phyloP scores from a whole-genome alignment of 2,888 invertebrate species.

The Pyrocoelia pectoralis region DNA sequence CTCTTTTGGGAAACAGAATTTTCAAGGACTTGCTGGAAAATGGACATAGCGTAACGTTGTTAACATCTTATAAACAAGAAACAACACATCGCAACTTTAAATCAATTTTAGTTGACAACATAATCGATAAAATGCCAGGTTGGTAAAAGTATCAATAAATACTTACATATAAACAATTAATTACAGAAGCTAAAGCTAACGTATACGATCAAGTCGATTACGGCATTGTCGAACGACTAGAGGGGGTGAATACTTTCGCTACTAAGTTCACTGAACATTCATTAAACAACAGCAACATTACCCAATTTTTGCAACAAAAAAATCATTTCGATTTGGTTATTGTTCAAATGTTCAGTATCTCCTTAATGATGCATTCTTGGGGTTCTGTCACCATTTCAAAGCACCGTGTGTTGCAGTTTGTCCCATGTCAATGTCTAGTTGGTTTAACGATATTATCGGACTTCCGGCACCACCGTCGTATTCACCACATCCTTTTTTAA shows the following conservation, averaged over 20 bases:
- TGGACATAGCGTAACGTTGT: conserved; percentile 50
- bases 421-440: conserved; percentile 53
- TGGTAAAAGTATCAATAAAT: not conserved
- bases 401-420: conserved; percentile 49
- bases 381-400: conserved; percentile 49
- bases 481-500: conserved; percentile 56
- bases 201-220: not conserved
- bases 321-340: conserved; percentile 52
- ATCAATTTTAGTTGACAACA: not conserved
- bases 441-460: conserved; percentile 60
- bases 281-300: conserved; percentile 27
- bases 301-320: conserved; percentile 41
- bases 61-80: not conserved
- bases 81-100: not conserved
- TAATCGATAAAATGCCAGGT: not conserved
- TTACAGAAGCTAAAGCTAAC: not conserved
- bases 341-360: conserved; percentile 55
- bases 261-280: conserved; percentile 13
- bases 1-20: conserved; percentile 32
- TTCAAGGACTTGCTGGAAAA: conserved; percentile 40
- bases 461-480: conserved; percentile 59
- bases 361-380: conserved; percentile 58
- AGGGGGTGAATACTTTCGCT: conserved; percentile 5
- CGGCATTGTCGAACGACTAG: no score
- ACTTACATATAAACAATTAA: no score